phyloP scores from a whole-genome alignment of 2,797 vertebrate genomes.

The Sebastiscus albofasciatus region DNA sequence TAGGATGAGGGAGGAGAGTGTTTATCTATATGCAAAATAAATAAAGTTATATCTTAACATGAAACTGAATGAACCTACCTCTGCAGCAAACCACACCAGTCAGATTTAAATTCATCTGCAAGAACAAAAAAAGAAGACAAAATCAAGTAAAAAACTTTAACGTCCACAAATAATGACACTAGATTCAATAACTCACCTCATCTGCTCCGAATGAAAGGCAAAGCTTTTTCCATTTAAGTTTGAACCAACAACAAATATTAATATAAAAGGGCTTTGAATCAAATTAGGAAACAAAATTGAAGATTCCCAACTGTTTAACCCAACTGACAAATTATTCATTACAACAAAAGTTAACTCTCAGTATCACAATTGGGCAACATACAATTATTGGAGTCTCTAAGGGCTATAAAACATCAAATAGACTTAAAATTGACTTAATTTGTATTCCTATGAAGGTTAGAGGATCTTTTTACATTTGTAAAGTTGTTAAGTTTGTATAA shows the following conservation, averaged over 20 bases:
- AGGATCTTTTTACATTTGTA: neutral
- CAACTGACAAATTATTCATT: neutral
- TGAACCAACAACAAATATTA: neutral
- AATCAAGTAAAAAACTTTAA: neutral
- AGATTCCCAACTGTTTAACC: neutral
- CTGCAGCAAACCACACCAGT: neutral
- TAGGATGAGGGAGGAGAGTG: neutral
- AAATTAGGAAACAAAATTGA: neutral
- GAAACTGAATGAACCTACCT: conserved; percentile 11
- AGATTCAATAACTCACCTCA: conserved; percentile 31
- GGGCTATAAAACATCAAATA: neutral
- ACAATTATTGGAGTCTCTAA: too few species aligned
- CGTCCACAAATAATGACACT: neutral
- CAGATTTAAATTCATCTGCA: conserved; percentile 6
- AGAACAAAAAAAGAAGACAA: neutral
- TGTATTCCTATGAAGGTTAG: neutral
- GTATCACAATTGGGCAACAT: neutral
- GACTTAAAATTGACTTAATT: neutral
- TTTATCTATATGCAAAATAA: neutral
- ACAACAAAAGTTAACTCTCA: neutral
- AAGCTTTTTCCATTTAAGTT: neutral
- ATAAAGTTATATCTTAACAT: neutral
- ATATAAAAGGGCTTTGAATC: neutral
- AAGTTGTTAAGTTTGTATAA: neutral
- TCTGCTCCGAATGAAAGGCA: neutral